These are phyloP conservation scores for Actias luna DNA, from an alignment of 2,888 invertebrate species.

Conservation along the genomic window DNA sequence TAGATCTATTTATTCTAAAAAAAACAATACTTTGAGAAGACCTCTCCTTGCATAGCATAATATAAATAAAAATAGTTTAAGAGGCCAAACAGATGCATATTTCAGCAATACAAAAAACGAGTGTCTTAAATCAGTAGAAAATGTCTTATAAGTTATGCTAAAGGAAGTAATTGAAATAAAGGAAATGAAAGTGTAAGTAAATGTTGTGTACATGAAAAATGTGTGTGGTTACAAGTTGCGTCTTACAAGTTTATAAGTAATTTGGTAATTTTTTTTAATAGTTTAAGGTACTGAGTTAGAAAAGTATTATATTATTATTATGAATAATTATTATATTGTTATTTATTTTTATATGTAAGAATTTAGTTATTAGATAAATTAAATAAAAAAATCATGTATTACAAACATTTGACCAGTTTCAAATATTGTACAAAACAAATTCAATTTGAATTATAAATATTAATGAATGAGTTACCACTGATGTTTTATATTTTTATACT, in stretches of 20 bases:
- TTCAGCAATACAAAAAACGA: background rate
- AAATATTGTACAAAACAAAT: conserved; percentile 5
- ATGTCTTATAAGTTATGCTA: background rate
- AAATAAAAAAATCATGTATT: conserved; percentile 22
- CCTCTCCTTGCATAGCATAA: background rate
- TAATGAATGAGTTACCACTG: conserved; percentile 43
- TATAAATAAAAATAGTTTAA: background rate
- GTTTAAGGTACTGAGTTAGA: conserved; percentile 23
- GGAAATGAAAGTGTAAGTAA: background rate
- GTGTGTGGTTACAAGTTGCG: background rate
- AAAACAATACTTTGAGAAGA: too few species aligned
- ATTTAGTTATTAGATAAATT: conserved; percentile 44
- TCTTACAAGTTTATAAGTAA: conserved; percentile 31
- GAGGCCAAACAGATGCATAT: background rate
- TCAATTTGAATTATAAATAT: conserved; percentile 17
- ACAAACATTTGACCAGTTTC: conserved; percentile 16
- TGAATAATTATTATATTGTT: conserved; percentile 67
- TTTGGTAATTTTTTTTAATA: conserved; percentile 21
- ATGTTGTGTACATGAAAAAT: background rate
- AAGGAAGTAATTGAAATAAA: background rate
- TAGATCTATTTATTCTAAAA: too few species aligned
- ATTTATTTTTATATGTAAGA: conserved; percentile 71
- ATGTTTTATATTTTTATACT: conserved; percentile 35
- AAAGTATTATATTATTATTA: conserved; percentile 54
- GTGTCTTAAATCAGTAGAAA: background rate